A percentile compares a stretch with the other conserved stretches of the same genome.
Conservation (phyloP, 1,140 invertebrate species). For the Drepana arcuata region DNA sequence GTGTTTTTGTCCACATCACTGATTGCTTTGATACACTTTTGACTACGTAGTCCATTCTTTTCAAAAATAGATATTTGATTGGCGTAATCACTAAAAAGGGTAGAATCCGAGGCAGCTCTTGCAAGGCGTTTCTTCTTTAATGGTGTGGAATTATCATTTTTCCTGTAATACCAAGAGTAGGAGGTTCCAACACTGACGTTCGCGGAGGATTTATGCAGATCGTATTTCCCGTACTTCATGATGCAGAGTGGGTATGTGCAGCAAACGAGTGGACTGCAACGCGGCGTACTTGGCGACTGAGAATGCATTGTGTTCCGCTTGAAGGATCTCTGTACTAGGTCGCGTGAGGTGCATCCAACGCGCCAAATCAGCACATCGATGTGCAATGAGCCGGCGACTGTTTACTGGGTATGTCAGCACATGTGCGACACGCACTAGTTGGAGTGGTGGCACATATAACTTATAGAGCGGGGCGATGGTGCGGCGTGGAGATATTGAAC, state of each 20-base stretch:
- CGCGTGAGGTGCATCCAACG: constrained; percentile 39
- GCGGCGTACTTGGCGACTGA: constrained; percentile 40
- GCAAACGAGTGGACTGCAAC: constrained; percentile 41
- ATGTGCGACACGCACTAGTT: constrained; percentile 28
- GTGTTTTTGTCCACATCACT: constrained; percentile 45
- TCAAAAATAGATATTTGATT: constrained; percentile 68
- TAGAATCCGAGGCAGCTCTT: constrained; percentile 60
- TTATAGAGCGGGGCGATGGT: constrained; percentile 56
- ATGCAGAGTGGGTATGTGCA: constrained; percentile 30
- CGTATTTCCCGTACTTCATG: constrained; percentile 75
- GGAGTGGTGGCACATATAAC: constrained; percentile 47
- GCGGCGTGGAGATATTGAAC: too few species aligned
- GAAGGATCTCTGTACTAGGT: constrained; percentile 25
- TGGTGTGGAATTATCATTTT: constrained; percentile 45
- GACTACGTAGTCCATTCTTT: constrained; percentile 32
- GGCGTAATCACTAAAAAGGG: constrained; percentile 68
- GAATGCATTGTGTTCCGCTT: constrained; percentile 48
- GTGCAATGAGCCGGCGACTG: constrained; percentile 31
- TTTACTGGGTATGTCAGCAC: constrained; percentile 10
- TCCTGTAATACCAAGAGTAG: constrained; percentile 67
- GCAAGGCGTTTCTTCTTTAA: constrained; percentile 39
- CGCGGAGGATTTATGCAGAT: constrained; percentile 69
- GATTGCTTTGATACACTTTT: constrained; percentile 47
- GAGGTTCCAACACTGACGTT: constrained; percentile 65
- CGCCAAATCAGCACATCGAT: constrained; percentile 31